Conservation (phyloP, 2,797 vertebrate genomes). For the Myotis daubentonii region DNA sequence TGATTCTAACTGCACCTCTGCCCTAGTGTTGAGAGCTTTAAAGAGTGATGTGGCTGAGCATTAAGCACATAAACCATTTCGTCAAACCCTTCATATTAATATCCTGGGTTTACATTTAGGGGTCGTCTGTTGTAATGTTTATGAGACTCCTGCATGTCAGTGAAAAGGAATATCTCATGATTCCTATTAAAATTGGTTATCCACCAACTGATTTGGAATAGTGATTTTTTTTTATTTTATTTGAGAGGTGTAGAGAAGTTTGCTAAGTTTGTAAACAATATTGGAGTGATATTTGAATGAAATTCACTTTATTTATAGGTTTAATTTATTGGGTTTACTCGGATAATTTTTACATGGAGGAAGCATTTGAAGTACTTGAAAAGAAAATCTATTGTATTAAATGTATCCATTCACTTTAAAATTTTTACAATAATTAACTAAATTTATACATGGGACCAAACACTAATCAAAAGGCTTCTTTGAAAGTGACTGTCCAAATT, state of each 20-base stretch:
- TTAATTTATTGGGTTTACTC: constrained; percentile 4
- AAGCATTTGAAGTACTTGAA: constrained; percentile 3
- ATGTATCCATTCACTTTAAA: background rate
- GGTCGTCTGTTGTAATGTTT: background rate
- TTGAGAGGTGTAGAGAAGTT: background rate
- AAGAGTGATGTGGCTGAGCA: background rate
- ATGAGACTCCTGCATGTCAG: background rate
- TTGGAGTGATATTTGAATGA: background rate
- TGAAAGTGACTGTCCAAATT: background rate
- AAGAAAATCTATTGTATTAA: background rate
- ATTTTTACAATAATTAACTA: background rate
- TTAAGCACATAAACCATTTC: background rate
- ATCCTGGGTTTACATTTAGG: background rate
- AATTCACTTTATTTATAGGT: background rate
- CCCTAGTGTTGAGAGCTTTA: background rate
- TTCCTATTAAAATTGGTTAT: background rate
- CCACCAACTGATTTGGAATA: background rate
- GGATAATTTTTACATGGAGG: constrained; percentile 48
- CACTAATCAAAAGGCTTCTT: constrained; percentile 14
- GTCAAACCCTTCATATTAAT: background rate
- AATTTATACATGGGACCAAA: background rate
- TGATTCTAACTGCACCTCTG: background rate
- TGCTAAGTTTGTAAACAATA: background rate
- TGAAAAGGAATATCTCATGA: background rate
- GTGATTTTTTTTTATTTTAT: background rate